Evolutionary conservation across 2,113 vertebrate genomes (phyloP), one percentile per base, ranked within the genome.

Genomic region (Mustelus asterias): DNA sequence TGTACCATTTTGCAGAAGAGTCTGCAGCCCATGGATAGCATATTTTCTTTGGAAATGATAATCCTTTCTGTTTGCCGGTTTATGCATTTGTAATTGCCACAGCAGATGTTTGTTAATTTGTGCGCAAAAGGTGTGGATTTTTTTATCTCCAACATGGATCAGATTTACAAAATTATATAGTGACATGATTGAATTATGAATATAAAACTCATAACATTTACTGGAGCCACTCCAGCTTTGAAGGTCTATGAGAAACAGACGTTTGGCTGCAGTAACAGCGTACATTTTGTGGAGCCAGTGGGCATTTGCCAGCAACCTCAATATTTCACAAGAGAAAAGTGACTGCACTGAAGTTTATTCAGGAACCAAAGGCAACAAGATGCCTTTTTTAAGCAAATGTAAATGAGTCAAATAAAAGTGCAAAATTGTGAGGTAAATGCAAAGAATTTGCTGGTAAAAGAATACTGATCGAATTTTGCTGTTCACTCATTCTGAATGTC

Each of bases 191-290:
- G 24, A 54, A 89, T 89, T 54, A 11, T 44, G 44, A 89, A 54
- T 44, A 54, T 89, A 54, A 89, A 89, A 89, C 24, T 11, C 44
- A 89, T 89, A 89, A 14, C 86, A 89, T 89, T 89, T 89, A 89
- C 11, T 60, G 48, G 33, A 88, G 85, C 44, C 37, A 88, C 22
- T 88, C 7, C 24, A 33, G 86, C 11, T 26, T 60, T 13, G 24
- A 83, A 89, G 8, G 22, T 24, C 44, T 20, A 58, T 24, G 26
- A 24, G 22, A 41, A 26, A 58, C 86, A 89, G 24, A 33, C 16
- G 33, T 58, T 89, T 89, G 29, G 44, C 26, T 58, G 10, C 24
- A 89, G 48, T 29, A 89, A 58, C 29, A 60, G 48, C 44, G 22
- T 58, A 58, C 11, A 0, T 58, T 14, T 89, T 58, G 24, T 58